Base-by-base conservation (phyloP, 2,888 invertebrate species). In the Dasysyrphus tricinctus region DNA sequence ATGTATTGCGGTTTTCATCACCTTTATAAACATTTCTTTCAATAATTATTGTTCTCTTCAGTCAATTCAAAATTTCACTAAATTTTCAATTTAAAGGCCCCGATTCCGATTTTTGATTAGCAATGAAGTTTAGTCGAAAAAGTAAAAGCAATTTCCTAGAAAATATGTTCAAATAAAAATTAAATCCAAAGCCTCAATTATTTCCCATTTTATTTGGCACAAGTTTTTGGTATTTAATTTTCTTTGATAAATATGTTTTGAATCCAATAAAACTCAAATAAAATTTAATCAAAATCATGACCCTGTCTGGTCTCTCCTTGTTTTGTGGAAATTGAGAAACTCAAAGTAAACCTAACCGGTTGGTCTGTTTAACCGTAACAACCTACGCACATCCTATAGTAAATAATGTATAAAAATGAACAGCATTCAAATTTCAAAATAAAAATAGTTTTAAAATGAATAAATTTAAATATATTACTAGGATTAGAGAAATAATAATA, bases 401-500 rank as follows among this genome's bases (percentile, higher is more conserved):
- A n/a, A n/a, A n/a, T n/a, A n/a, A n/a, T n/a, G 9, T 39, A 12
- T n/a, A 42, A 5, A 42, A 12, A 1, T 42, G 0, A 14, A 9
- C 42, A 24, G 2, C 5, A 12, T 51, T 51, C 0, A 51, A 24
- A 51, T 24, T 24, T 24, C 3, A 24, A 24, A 24, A 24, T 2
- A 51, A 3, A 24, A 12, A 11, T 1, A 54, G 1, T 3, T 54
- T 54, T 14, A n/a, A 57, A 67, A 42, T 49, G 79, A 56, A 44
- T 63, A 32, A 34, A 19, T 51, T 42, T 76, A 12, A 57, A 56
- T 32, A 37, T 7, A 49, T 57, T 54, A 54, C 34, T 34, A 61
- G 7, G 12, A 14, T 51, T 29, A 32, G 7, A 29, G 14, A 54
- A 72, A 57, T 47, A 12, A 54, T 16, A 57, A 56, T 47, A 65